Conservation (phyloP, 2,113 vertebrate species). For the Hiodon alosoides region DNA sequence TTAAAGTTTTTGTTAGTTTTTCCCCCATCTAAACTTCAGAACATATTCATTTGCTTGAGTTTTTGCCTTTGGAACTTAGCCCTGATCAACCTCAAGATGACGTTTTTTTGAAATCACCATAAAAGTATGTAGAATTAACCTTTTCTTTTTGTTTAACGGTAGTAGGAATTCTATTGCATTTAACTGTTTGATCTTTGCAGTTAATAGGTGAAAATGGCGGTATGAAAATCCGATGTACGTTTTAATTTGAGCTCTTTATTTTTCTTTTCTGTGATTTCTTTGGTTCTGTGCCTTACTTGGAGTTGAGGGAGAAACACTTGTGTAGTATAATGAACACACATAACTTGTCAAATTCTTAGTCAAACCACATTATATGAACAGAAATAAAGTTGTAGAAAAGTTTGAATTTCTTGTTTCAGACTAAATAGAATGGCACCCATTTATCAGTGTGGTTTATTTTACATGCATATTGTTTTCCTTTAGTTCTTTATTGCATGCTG, state of each 20-base stretch:
- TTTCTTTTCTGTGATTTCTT: constrained; percentile 80
- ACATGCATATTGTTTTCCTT: constrained; percentile 35
- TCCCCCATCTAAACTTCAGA: no score
- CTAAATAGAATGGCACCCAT: constrained; percentile 59
- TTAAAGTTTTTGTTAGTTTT: constrained; percentile 23
- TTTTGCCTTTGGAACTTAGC: constrained; percentile 15
- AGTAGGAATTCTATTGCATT: constrained; percentile 76
- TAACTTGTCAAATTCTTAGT: constrained; percentile 55
- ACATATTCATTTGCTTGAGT: no score
- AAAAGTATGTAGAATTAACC: constrained; percentile 71
- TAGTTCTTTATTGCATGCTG: constrained; percentile 59
- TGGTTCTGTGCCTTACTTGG: constrained; percentile 97
- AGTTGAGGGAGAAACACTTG: constrained; percentile 63
- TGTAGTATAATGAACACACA: constrained; percentile 36
- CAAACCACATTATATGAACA: constrained; percentile 29
- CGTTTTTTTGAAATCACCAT: constrained; percentile 45
- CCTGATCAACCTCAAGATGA: constrained; percentile 38
- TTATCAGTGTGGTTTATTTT: constrained; percentile 54
- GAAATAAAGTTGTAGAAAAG: constrained; percentile 43
- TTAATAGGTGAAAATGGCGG: constrained; percentile 72
- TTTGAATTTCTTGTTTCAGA: constrained; percentile 61
- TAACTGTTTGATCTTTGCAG: constrained; percentile 67
- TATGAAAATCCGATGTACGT: constrained; percentile 55
- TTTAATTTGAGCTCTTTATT: constrained; percentile 37
- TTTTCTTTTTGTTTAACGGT: constrained; percentile 73